Evolutionary conservation across 2,113 vertebrate species (phyloP).

Genomic region (Serinus canaria): DNA sequence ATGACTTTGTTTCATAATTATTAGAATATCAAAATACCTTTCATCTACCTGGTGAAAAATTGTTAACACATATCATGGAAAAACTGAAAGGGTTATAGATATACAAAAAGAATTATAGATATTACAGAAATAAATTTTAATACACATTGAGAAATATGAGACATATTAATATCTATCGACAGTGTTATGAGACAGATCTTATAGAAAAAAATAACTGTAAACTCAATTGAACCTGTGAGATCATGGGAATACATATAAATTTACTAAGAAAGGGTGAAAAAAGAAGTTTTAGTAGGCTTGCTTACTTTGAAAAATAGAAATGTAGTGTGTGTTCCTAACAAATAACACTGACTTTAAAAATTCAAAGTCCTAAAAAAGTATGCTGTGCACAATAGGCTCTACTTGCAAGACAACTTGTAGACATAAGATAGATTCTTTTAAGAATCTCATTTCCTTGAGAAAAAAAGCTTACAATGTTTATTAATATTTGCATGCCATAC

Average conservation of each 20-base stretch:
- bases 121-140: neutral
- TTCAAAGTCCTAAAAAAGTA: neutral
- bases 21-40: neutral
- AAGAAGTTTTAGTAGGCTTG: neutral
- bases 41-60: neutral
- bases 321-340: neutral
- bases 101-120: neutral
- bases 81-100: neutral
- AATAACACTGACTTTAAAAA: neutral
- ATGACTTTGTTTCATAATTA: neutral
- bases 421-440: neutral
- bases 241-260: neutral
- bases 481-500: neutral
- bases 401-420: neutral
- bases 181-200: neutral
- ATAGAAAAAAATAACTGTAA: neutral
- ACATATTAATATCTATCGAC: neutral
- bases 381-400: neutral
- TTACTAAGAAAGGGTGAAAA: neutral
- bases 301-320: neutral
- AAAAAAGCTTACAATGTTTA: neutral
- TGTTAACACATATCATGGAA: neutral
- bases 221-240: neutral
- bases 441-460: neutral
- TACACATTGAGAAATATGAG: neutral